Evolutionary conservation across 2,797 vertebrate species (phyloP), one percentile per base, ranked within the genome.

Genomic region (Esox masquinongy): DNA sequence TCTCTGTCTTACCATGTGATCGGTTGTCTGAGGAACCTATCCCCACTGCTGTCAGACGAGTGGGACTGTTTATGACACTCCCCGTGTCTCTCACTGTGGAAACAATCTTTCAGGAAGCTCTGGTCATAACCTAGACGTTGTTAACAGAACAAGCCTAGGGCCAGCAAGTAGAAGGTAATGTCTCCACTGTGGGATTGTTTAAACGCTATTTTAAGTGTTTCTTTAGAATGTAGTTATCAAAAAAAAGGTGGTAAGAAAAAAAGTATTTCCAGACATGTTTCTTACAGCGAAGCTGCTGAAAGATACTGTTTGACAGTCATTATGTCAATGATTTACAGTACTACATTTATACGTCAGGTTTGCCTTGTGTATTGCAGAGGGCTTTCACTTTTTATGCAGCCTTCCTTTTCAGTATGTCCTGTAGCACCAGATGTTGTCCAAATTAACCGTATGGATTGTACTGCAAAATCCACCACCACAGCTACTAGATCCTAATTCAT

Each of bases 1-100:
- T 79, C 83, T 84, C 50, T n/a, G 51, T 76, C 26, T 74, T 36
- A 75, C 74, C 31, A 75, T 22, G 70, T 39, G 64, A 83, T 84
- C 61, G 64, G 1, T 36, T 71, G n/a, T 66, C 31, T 67, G 15
- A 50, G 72, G 68, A 72, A 77, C 74, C 11, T 26, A 82, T 72
- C 66, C 12, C 70, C 70, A 17, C 17, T 1, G n/a, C 53, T n/a
- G 17, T 7, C 19, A n/a, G n/a, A 19, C 39, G 5, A 22, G 7
- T 47, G 19, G 31, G 61, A 61, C 73, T 68, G 80, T 72, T 68
- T 75, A 11, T 16, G 63, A 70, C 19, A 72, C 71, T 71, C 68
- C 68, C 34, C 68, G 68, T 67, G 82, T 80, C 68, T 61, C 63
- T 26, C 47, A 26, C 19, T 53, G 71, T 78, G 47, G 36, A 81